A percentile compares a stretch with the other conserved stretches of the same genome.
Conservation (phyloP, 2,113 vertebrate genomes). For the Antechinus stuartii region DNA sequence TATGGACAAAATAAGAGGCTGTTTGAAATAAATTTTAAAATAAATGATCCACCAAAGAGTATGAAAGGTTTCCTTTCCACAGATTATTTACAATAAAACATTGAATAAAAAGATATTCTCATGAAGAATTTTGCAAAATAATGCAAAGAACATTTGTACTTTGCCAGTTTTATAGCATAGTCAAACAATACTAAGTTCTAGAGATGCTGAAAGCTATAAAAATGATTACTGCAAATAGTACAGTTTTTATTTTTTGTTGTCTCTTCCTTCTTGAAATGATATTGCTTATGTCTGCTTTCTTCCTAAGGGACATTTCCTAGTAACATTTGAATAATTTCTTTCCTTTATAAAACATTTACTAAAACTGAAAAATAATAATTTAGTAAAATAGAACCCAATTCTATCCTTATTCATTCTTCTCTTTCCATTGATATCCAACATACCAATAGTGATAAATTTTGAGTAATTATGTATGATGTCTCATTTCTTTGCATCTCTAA, state of each 20-base stretch:
- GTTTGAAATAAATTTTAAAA: slow-evolving; percentile 56
- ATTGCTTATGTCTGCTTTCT: slow-evolving; percentile 61
- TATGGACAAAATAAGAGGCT: neutral
- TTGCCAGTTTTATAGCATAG: slow-evolving; percentile 58
- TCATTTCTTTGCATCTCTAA: slow-evolving; percentile 60
- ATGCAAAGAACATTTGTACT: slow-evolving; percentile 29
- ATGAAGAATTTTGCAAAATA: slow-evolving; percentile 8
- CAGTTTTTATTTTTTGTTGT: slow-evolving; percentile 53
- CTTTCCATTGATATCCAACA: slow-evolving; percentile 31
- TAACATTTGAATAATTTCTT: slow-evolving; percentile 75
- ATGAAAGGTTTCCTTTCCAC: neutral
- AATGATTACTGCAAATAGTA: slow-evolving; percentile 7
- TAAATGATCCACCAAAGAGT: neutral
- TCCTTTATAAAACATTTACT: slow-evolving; percentile 65
- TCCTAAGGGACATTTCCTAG: slow-evolving; percentile 67
- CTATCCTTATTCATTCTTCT: slow-evolving; percentile 36
- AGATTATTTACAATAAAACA: neutral
- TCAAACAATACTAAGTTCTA: slow-evolving; percentile 13
- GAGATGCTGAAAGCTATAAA: slow-evolving; percentile 39
- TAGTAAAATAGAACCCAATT: slow-evolving; percentile 55
- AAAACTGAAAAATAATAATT: slow-evolving; percentile 58
- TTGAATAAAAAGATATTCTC: slow-evolving; percentile 29
- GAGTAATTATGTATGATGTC: slow-evolving; percentile 58
- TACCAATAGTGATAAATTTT: slow-evolving; percentile 36
- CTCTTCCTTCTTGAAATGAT: slow-evolving; percentile 58